These are phyloP conservation scores for Axis porcinus DNA, from an alignment of 2,113 vertebrate species.

Conservation along the genomic window DNA sequence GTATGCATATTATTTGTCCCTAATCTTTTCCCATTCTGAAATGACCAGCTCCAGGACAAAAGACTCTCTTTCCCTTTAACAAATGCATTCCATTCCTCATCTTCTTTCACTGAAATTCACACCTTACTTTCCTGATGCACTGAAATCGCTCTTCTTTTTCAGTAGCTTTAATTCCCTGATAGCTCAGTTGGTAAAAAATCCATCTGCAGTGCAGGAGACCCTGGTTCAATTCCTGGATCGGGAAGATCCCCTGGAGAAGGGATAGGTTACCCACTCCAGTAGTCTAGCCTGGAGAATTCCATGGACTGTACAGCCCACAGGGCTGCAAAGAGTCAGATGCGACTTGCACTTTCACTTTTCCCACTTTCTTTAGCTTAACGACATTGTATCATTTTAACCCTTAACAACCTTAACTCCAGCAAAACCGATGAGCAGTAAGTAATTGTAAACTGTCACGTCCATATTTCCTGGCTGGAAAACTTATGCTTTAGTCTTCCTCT, in stretches of 20 bases:
- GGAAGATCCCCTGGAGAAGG: background rate
- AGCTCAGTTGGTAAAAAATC: background rate
- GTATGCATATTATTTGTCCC: background rate
- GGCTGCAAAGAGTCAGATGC: background rate
- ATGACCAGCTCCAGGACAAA: background rate
- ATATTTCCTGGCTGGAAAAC: background rate
- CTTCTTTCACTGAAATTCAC: background rate
- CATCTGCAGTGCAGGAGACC: background rate
- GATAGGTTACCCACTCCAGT: background rate
- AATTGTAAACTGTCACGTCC: background rate
- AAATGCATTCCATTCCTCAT: background rate
- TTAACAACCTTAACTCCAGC: background rate
- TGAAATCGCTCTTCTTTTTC: background rate
- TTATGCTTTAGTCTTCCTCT: background rate
- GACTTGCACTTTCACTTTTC: background rate
- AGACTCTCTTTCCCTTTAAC: background rate
- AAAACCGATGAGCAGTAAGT: background rate
- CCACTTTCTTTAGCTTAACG: background rate
- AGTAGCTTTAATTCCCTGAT: background rate
- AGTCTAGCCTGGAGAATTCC: background rate
- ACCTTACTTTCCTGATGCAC: background rate
- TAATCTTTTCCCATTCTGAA: background rate
- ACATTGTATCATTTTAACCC: background rate
- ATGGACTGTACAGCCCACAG: background rate
- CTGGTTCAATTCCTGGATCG: background rate